Base-by-base conservation (phyloP, 2,888 invertebrate genomes). In the Drosophila anceps region DNA sequence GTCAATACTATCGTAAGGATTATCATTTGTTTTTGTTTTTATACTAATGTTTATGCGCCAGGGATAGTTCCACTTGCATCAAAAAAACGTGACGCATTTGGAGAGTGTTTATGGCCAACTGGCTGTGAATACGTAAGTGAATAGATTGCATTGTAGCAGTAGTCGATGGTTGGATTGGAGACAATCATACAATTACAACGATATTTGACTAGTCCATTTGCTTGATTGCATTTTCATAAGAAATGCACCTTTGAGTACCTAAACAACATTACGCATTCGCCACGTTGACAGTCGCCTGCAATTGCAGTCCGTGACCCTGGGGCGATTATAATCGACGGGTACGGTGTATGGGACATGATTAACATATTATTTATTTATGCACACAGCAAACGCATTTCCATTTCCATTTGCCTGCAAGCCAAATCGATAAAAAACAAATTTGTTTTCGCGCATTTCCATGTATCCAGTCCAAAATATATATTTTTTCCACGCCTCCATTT, bases 211-310 rank as follows among this genome's bases (percentile, higher is more conserved):
- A 61, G 29, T 81, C 81, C 77, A 84, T 84, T 87, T 79, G 57
- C 41, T 50, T 88, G 89, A 87, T 87, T 87, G 76, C 83, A 87
- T 89, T 87, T 84, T 74, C 82, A 84, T 82, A 76, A 62, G 55
- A 72, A 76, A 76, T 87, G 60, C 70, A 61, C 24, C 62, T 48
- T 13, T 27, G 53, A 65, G 55, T 29, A 27, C 27, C 54, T 60
- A 29, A 50, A 61, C 44, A 39, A 63, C 44, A 84, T 87, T 81
- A 71, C 82, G 69, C 81, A 84, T 84, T 69, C 84, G 82, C 58
- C 73, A 7, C 53, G 69, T 69, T 63, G 67, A 27, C 69, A 57
- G n/a, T 54, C 37, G 18, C 37, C 39, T 41, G 37, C 48, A 51
- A 29, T 51, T 59, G 48, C 51, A 48, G 58, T 41, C 24, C 39